Conservation (phyloP, 2,797 vertebrate genomes). For the Echeneis naucrates region DNA sequence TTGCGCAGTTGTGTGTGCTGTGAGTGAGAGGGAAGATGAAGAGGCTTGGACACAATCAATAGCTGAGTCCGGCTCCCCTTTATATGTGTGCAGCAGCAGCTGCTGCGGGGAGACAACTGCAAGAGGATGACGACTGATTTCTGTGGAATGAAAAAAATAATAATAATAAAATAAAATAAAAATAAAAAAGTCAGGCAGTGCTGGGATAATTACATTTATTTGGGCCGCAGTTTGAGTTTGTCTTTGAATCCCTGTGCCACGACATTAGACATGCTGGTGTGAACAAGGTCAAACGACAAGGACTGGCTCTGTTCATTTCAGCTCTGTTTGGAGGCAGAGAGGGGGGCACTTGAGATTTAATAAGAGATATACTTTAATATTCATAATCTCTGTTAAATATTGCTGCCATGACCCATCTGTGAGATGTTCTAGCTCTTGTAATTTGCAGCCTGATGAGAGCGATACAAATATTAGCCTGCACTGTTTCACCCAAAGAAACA, state of each 20-base stretch:
- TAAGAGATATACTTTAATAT: constrained; percentile 23
- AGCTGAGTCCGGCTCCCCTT: constrained; percentile 24
- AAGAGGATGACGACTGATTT: constrained; percentile 11
- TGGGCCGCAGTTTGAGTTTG: constrained; percentile 1
- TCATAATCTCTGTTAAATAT: constrained; percentile 34
- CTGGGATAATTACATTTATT: constrained; percentile 18
- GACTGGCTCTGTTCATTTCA: not conserved
- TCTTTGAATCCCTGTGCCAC: constrained; percentile 16
- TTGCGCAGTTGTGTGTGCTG: constrained; percentile 19
- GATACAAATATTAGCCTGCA: constrained; percentile 15
- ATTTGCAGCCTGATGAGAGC: constrained; percentile 30
- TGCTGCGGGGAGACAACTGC: not conserved
- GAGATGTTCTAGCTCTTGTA: constrained; percentile 6
- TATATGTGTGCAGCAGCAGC: constrained; percentile 11
- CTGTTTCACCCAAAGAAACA: constrained; percentile 3
- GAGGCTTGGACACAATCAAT: constrained; percentile 53
- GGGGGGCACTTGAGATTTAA: constrained; percentile 6
- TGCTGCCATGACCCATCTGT: not conserved
- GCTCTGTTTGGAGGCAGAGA: not conserved
- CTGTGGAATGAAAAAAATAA: constrained; percentile 19
- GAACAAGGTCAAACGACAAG: constrained; percentile 27
- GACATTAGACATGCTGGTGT: constrained; percentile 29
- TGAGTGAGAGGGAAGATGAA: constrained; percentile 28
- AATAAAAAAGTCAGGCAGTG: not conserved
- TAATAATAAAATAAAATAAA: no score